Evolutionary conservation across 2,113 vertebrate species (phyloP), one percentile per base, ranked within the genome.

Genomic region (Perca flavescens): DNA sequence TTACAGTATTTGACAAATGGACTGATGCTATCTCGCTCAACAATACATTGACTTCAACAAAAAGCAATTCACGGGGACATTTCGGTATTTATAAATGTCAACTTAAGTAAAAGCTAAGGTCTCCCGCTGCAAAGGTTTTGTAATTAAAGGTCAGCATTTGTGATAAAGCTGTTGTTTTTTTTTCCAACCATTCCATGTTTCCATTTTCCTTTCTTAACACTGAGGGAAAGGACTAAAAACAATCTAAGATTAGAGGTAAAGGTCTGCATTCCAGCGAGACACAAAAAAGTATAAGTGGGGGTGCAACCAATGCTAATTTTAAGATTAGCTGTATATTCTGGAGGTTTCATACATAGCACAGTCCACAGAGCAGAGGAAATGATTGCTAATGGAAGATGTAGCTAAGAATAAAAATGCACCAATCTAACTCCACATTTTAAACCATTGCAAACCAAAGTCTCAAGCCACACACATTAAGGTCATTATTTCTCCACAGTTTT

Each of bases 131-230:
- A 89, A 90, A 90, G 74, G 91, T 92, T 94, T 93, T 92, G 91
- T 94, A 96, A 94, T 95, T 93, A 95, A 96, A 96, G 94, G 95
- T 96, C 95, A 95, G 84, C 81, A 82, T 89, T 89, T 77, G 70
- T 84, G 91, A 90, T 89, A 93, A 93, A 92, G 84, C 80, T 83
- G 83, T 75, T 88, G 56, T 67, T 69, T 71, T 82, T 73, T 82
- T 70, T 25, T 1, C 28, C 53, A 77, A 63, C 64, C 22, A 43
- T 77, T 75, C 63, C 63, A 77, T 87, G 89, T 78, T 77, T 78
- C 76, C 66, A 82, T 88, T 89, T 79, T 72, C 66, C 82, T 77
- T 69, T 79, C 47, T 66, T 49, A 43, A 63, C 47, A 36, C 36
- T 61, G 47, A 40, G 46, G 34, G 43, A 83, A 78, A 87, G 46